Base-by-base conservation (phyloP, 1,140 invertebrate species). In the Cherax quadricarinatus region DNA sequence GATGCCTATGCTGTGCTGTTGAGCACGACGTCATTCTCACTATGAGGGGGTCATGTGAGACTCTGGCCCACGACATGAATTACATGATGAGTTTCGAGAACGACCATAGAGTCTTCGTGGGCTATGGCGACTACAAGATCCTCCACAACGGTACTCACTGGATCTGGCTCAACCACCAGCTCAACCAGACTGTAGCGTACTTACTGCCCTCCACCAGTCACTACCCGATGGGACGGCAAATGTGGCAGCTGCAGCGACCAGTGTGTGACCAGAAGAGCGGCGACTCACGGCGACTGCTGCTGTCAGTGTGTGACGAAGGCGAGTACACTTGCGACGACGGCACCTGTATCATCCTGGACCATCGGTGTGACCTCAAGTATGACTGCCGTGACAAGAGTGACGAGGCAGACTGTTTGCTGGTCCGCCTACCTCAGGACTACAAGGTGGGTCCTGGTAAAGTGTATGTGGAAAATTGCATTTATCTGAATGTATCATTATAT, bases 271-370 rank as follows among this genome's bases (percentile, higher is more conserved):
- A 86, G 66, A 21, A 57, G n/a, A 62, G 30, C 14, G 92, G 92
- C 3, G 75, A 18, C 21, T 21, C 49, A 3, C 75, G 82, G 10
- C 78, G 51, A 48, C 70, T 93, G 41, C 49, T 86, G 53, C 53
- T 93, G 18, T 78, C 92, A 21, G 57, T 48, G 12, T 93, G 92
- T 88, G n/a, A 79, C 0, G 51, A 30, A 14, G 73, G 60, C 16
- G 80, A 89, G 14, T 93, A 90, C 73, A 89, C 92, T 9, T 93
- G 92, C 62, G 87, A 85, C 66, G 87, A 93, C 70, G 92, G 92
- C 30, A 75, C 79, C 51, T 93, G 92, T 66, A 79, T 93, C 57
- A 21, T 21, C 18, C 30, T 93, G 21, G 53, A 51, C 81, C 79
- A 51, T 5, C 57, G 92, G 16, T 93, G 92, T 88, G 92, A 93